Evolutionary conservation across 2,888 invertebrate species (phyloP).

Genomic region (Agrochola macilenta): DNA sequence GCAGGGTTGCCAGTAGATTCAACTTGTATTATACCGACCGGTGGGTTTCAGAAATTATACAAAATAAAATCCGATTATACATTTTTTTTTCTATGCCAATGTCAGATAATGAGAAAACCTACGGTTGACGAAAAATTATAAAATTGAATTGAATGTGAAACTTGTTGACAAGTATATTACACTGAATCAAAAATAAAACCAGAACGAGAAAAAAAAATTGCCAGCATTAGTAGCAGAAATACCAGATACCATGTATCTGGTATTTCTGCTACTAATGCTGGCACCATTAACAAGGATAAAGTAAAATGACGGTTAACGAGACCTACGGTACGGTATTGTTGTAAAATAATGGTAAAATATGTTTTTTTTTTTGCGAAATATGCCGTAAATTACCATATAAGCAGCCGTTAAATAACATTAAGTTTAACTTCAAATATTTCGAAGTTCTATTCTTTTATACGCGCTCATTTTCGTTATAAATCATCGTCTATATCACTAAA

Average conservation of each 20-base stretch:
- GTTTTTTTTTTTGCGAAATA: neutral
- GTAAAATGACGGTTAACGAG: neutral
- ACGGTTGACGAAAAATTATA: neutral
- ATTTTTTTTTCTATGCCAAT: neutral
- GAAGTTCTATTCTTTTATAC: too few species aligned
- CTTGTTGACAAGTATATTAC: neutral
- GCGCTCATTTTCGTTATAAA: too few species aligned
- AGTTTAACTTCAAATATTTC: neutral
- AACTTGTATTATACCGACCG: neutral
- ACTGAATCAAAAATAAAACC: neutral
- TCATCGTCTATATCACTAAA: too few species aligned
- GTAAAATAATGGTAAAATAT: neutral
- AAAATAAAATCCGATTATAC: neutral
- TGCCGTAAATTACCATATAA: too few species aligned
- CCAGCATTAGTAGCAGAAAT: too few species aligned
- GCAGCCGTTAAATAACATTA: neutral
- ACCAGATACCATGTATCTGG: too few species aligned
- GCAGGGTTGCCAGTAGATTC: slow-evolving; percentile 1
- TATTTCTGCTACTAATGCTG: too few species aligned
- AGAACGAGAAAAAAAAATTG: too few species aligned
- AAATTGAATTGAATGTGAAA: neutral
- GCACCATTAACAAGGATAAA: too few species aligned
- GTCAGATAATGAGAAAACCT: neutral
- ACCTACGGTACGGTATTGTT: neutral
- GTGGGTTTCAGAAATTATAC: neutral